Evolutionary conservation across 2,113 vertebrate species (phyloP), one percentile per base, ranked within the genome.

Genomic region (Alligator mississippiensis): DNA sequence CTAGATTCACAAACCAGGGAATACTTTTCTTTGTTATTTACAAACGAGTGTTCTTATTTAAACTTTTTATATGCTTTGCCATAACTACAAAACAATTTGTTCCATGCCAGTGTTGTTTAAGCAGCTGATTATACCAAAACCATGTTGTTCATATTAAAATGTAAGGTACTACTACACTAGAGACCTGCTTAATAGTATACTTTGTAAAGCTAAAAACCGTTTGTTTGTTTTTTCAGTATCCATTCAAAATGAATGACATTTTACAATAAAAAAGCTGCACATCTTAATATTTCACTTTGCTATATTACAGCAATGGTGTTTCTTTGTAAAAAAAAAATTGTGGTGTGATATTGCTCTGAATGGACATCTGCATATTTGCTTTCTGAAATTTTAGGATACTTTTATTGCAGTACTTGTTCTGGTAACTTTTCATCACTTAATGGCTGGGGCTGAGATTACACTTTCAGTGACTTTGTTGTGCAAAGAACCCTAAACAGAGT

Each of bases 331-430:
- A 66, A 30, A 77, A 61, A 77, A 54, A 70, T 80, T 28, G 11
- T 4, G 27, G 64, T 58, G 86, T 78, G 76, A 58, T 80, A 76
- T 84, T 66, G 17, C 68, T 88, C 54, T 18, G 66, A 77, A 68
- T 54, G 59, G 79, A 79, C 62, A 25, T 74, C 75, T 77, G 75
- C 95, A 90, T 97, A 97, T 98, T 97, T 94, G 34, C 34, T 95
- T 94, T 92, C 95, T 89, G 96, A 92, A 94, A 88, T 96, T 96
- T 94, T 97, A 97, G 97, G 97, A 97, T 97, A 84, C 94, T 95
- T 97, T 91, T 94, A 92, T 92, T 77, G 72, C 94, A 83, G 38
- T 28, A 1, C 2, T 38, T 90, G 84, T 74, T 84, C 83, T 84
- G 38, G 60, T 66, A 64, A 30, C 9, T 22, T 30, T 11, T 86